Percentiles rank a stretch among this genome's conserved stretches.
phyloP scores from a whole-genome alignment of 2,113 vertebrate genomes.

The Aix galericulata region DNA sequence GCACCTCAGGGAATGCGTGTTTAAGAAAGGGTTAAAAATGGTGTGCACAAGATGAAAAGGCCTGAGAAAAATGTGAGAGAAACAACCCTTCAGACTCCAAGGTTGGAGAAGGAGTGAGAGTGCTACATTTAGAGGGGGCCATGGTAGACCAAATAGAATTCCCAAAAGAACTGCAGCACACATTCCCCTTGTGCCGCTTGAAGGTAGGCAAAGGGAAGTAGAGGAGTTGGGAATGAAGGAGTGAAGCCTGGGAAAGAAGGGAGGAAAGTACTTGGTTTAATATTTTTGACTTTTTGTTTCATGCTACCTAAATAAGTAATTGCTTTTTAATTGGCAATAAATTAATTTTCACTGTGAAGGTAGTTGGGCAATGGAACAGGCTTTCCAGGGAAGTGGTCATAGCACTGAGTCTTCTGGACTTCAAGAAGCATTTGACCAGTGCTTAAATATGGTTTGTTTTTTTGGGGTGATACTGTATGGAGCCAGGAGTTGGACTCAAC shows the following conservation, averaged over 20 bases:
- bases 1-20: fast-evolving
- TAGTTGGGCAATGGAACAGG: too few relatives aligned
- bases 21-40: neutral
- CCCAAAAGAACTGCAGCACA: too few relatives aligned
- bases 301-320: neutral
- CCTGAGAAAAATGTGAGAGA: neutral
- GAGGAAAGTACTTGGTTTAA: neutral
- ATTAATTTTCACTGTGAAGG: too few relatives aligned
- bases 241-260: neutral
- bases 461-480: too few relatives aligned
- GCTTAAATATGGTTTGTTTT: too few relatives aligned
- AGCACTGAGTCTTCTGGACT: too few relatives aligned
- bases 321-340: neutral
- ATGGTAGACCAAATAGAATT: too few relatives aligned
- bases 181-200: neutral
- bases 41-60: neutral
- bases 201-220: neutral
- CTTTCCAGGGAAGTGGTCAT: too few relatives aligned
- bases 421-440: too few relatives aligned
- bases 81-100: neutral
- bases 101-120: too few relatives aligned
- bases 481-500: too few relatives aligned
- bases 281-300: neutral
- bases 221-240: neutral
- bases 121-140: too few relatives aligned